Evolutionary conservation across 2,888 invertebrate genomes (phyloP), one percentile per base, ranked within the genome.

Genomic region (Quadriops clusia): DNA sequence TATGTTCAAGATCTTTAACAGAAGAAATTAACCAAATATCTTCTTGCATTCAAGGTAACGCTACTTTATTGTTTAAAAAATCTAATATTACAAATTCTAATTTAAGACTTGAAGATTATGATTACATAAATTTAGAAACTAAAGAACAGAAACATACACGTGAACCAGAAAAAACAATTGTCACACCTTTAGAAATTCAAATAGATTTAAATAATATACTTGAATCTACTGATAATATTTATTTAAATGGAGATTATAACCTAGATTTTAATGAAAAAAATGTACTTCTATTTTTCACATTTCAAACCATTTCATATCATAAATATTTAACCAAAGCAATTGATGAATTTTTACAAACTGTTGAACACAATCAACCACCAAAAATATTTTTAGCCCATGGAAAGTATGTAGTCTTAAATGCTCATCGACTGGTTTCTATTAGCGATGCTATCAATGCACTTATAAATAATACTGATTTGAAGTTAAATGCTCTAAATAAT

Each of bases 381-480:
- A 86, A 87, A 60, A 81, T 79, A 39, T 93, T 93, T 60, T 77
- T 94, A 29, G 87, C 89, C 8, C 86, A 91, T 56, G 86, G 89
- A 30, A 94, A 94, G 60, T 90, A 90, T 60, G 90, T 95, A 6
- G 86, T 94, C 17, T 69, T 95, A 27, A 86, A 86, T 55, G 93
- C 91, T 14, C 93, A 94, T 54, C 80, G 91, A 56, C 69, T 95
- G 51, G 87, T 95, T 11, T 84, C 87, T 54, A 91, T 93, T 37
- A 93, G 93, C 28, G 94, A 95, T 63, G 89, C 85, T 27, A 83
- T 94, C 15, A 81, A 90, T 56, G 75, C 86, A 47, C 89, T 89
- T 58, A 72, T 90, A 23, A 70, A 74, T 15, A 75, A 81, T 49
- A 68, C 73, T 32, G 79, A 81, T 39, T 63, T 87, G 25, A 76